phyloP scores from a whole-genome alignment of 2,797 vertebrate species.

The Acanthurus tractus region DNA sequence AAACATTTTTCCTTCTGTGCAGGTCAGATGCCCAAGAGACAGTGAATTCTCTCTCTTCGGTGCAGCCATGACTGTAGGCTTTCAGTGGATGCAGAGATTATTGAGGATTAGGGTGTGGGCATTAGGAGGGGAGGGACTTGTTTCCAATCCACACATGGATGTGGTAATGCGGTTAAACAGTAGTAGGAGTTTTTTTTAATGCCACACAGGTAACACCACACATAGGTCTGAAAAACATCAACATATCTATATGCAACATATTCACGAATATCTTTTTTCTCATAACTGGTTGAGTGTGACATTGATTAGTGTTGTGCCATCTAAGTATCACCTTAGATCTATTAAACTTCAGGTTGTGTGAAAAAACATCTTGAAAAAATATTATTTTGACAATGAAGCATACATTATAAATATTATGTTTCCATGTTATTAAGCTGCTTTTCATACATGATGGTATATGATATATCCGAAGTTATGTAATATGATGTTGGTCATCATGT shows the following conservation, averaged over 20 bases:
- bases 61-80: slow-evolving; percentile 65
- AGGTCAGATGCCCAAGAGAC: slow-evolving; percentile 48
- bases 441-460: background rate
- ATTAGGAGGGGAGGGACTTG: slow-evolving; percentile 61
- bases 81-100: slow-evolving; percentile 78
- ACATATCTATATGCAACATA: background rate
- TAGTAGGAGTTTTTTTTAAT: background rate
- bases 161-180: slow-evolving; percentile 2
- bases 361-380: no score
- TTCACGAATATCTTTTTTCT: background rate
- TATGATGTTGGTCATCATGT: no score
- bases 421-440: background rate
- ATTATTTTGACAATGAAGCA: background rate
- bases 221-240: background rate
- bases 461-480: background rate
- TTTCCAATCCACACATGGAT: slow-evolving; percentile 3
- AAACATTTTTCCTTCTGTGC: slow-evolving; percentile 49
- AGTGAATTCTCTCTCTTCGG: slow-evolving; percentile 51
- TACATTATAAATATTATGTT: no score
- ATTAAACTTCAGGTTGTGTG: no score
- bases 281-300: background rate
- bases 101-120: slow-evolving; percentile 77
- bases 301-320: background rate
- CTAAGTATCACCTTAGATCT: background rate
- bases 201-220: slow-evolving; percentile 2